Evolutionary conservation across 2,888 invertebrate genomes (phyloP).

Genomic region (Pheosia tremula): DNA sequence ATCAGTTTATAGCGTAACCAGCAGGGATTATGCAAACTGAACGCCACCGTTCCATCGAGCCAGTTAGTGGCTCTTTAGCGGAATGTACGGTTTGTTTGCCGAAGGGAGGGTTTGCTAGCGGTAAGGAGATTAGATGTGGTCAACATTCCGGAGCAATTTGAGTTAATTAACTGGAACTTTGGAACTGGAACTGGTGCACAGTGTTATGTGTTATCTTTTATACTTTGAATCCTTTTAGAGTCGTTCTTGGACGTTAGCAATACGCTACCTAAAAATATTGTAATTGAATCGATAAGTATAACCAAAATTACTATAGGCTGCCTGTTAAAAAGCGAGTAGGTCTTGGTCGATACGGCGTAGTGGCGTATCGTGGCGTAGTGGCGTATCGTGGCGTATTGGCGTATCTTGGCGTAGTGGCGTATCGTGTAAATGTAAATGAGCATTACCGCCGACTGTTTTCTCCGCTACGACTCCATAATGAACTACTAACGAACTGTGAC

Average conservation of each 20-base stretch:
- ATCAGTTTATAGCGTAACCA: not conserved
- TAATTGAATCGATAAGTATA: no score
- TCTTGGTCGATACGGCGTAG: not conserved
- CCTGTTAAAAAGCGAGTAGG: not conserved
- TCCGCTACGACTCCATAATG: not conserved
- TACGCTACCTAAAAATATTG: no score
- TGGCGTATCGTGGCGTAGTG: not conserved
- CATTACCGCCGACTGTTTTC: slow-evolving; percentile 1
- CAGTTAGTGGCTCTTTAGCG: not conserved
- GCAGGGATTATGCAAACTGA: not conserved
- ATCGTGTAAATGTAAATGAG: not conserved
- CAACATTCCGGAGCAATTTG: slow-evolving; percentile 1
- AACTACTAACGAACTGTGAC: slow-evolving; percentile 5
- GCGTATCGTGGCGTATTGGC: not conserved
- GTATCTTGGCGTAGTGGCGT: not conserved
- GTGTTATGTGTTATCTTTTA: not conserved
- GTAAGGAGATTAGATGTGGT: not conserved
- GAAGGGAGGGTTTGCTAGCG: not conserved
- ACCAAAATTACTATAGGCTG: no score
- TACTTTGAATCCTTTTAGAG: no score
- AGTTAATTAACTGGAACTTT: not conserved
- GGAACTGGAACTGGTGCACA: not conserved
- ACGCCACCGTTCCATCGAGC: not conserved
- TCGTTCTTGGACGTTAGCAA: no score
- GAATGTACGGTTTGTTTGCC: not conserved